A percentile compares a stretch with the other conserved stretches of the same genome.
phyloP scores from a whole-genome alignment of 2,113 vertebrate genomes.

The Psilopogon haemacephalus region DNA sequence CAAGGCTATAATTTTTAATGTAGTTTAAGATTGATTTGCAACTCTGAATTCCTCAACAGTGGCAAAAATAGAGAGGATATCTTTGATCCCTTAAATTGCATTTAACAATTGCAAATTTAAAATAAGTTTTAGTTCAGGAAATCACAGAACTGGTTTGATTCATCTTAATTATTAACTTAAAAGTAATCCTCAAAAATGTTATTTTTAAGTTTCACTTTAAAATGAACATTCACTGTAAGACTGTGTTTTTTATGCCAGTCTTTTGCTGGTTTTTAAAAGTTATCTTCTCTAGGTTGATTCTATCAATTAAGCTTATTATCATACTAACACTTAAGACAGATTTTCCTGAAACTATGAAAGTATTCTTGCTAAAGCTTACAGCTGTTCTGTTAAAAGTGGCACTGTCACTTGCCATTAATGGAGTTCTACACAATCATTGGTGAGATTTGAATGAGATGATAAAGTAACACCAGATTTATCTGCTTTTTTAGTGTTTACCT shows the following conservation, averaged over 20 bases:
- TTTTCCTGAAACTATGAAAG: constrained; percentile 47
- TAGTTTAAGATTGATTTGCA: neutral
- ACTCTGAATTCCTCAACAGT: neutral
- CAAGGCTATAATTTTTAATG: neutral
- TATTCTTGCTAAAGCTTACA: constrained; percentile 60
- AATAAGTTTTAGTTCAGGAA: neutral
- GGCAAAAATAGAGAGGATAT: neutral
- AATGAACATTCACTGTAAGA: neutral
- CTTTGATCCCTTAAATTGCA: neutral
- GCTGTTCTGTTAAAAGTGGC: constrained; percentile 54
- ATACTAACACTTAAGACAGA: constrained; percentile 62
- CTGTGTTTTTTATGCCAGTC: neutral
- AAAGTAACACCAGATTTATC: neutral
- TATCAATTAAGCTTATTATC: constrained; percentile 72
- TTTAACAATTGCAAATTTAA: neutral
- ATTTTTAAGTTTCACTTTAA: constrained; percentile 28
- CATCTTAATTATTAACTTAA: neutral
- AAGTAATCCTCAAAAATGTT: neutral
- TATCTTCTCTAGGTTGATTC: constrained; percentile 39
- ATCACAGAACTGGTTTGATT: neutral
- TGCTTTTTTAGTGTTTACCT: neutral
- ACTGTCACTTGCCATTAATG: constrained; percentile 25
- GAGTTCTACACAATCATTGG: neutral
- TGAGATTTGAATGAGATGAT: constrained; percentile 6
- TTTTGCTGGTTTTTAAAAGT: neutral